Conservation (phyloP, 2,888 invertebrate genomes). For the Orchesellides sinensis region DNA sequence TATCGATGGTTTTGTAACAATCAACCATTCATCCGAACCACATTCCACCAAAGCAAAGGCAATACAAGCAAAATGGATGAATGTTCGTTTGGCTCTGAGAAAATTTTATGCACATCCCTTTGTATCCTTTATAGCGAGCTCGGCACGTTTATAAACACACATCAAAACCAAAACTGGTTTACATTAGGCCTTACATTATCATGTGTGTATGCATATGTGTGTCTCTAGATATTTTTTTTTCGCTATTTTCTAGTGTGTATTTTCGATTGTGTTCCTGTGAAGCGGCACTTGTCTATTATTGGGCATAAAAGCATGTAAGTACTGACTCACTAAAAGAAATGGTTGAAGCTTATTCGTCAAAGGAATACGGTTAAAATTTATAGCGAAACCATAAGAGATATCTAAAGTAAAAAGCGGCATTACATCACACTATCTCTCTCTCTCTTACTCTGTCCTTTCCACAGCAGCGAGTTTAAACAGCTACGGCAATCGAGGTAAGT, state of each 20-base stretch:
- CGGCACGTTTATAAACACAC: background rate
- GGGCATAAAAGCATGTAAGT: slow-evolving; percentile 35
- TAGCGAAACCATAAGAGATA: slow-evolving; percentile 21
- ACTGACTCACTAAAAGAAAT: slow-evolving; percentile 36
- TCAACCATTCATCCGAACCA: slow-evolving; percentile 41
- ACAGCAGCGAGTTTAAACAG: slow-evolving; percentile 14
- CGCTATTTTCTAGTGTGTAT: slow-evolving; percentile 35
- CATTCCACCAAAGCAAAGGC: slow-evolving; percentile 1
- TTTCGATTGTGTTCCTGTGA: slow-evolving; percentile 27
- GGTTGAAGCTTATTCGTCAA: slow-evolving; percentile 50
- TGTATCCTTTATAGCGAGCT: slow-evolving; percentile 21
- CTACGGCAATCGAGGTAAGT: slow-evolving; percentile 40
- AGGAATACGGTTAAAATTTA: slow-evolving; percentile 16
- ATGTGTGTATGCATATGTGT: background rate
- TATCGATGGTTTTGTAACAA: slow-evolving; percentile 44
- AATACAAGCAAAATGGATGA: slow-evolving; percentile 39
- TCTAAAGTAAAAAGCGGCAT: slow-evolving; percentile 41
- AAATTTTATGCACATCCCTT: slow-evolving; percentile 58
- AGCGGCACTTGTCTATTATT: slow-evolving; percentile 33
- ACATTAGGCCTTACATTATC: background rate
- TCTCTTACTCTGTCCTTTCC: background rate
- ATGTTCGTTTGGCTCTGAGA: slow-evolving; percentile 36
- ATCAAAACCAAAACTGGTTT: background rate
- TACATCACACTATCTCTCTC: slow-evolving; percentile 8
- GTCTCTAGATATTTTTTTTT: background rate